Evolutionary conservation across 2,797 vertebrate genomes (phyloP).

Genomic region (Taenioides sp.): DNA sequence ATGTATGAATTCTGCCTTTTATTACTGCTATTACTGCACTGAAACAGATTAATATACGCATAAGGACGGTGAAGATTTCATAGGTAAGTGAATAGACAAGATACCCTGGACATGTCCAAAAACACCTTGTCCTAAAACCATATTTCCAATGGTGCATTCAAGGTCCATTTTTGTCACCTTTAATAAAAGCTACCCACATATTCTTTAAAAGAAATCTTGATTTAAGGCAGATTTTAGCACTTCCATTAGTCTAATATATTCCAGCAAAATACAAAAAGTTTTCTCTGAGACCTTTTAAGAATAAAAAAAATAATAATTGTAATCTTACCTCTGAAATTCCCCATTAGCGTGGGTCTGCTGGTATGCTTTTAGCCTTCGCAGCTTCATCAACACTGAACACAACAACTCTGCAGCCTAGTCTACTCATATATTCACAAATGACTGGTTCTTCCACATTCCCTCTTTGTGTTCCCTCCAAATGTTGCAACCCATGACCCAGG

Average conservation of each 20-base stretch:
- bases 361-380: constrained; percentile 34
- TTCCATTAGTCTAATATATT: neutral
- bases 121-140: neutral
- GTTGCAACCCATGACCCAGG: constrained; percentile 22
- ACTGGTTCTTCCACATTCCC: constrained; percentile 72
- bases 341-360: constrained; percentile 48
- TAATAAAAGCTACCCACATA: neutral
- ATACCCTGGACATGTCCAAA: neutral
- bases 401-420: constrained; percentile 25
- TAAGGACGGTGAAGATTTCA: no score
- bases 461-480: constrained; percentile 35
- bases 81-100: no score
- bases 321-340: constrained; percentile 65
- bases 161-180: neutral
- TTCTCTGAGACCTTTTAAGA: constrained; percentile 24
- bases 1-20: no score
- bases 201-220: neutral
- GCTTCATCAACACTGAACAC: constrained; percentile 37
- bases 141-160: neutral
- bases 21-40: neutral
- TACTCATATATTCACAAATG: constrained; percentile 31
- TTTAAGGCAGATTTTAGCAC: neutral
- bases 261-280: neutral
- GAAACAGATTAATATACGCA: neutral
- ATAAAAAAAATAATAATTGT: constrained; percentile 18